A percentile compares a stretch with the other conserved stretches of the same genome.
These are phyloP conservation scores for Grammomys surdaster DNA, from an alignment of 2,113 vertebrate species.

Conservation along the genomic window DNA sequence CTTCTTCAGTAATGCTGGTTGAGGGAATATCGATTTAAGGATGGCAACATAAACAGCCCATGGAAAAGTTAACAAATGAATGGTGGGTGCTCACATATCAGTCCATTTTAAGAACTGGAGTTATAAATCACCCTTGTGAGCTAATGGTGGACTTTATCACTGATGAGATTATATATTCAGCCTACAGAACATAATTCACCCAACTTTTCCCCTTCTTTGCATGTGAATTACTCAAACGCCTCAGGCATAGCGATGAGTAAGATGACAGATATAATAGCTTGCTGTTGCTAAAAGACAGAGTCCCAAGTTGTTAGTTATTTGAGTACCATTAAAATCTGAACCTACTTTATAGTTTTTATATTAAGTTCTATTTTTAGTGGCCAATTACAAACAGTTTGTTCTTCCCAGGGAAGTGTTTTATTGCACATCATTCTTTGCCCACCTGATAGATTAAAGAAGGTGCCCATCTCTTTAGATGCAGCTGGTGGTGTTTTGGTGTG, in stretches of 20 bases:
- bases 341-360: neutral
- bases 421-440: neutral
- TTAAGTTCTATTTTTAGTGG: neutral
- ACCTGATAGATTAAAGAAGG: neutral
- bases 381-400: neutral
- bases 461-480: neutral
- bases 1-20: neutral
- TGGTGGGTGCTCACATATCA: neutral
- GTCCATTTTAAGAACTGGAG: conserved; percentile 29
- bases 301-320: neutral
- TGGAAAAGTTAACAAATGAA: neutral
- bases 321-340: neutral
- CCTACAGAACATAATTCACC: neutral
- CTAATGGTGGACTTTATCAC: neutral
- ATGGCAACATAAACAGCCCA: neutral
- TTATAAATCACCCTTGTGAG: neutral
- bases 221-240: conserved; percentile 22
- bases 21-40: neutral
- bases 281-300: neutral
- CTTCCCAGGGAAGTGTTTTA: neutral
- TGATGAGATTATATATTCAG: neutral
- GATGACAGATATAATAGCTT: neutral
- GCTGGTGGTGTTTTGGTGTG: neutral
- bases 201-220: conserved; percentile 33
- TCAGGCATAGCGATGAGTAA: neutral